These are phyloP conservation scores for Mugil cephalus DNA, from an alignment of 2,113 vertebrate genomes.

Conservation along the genomic window DNA sequence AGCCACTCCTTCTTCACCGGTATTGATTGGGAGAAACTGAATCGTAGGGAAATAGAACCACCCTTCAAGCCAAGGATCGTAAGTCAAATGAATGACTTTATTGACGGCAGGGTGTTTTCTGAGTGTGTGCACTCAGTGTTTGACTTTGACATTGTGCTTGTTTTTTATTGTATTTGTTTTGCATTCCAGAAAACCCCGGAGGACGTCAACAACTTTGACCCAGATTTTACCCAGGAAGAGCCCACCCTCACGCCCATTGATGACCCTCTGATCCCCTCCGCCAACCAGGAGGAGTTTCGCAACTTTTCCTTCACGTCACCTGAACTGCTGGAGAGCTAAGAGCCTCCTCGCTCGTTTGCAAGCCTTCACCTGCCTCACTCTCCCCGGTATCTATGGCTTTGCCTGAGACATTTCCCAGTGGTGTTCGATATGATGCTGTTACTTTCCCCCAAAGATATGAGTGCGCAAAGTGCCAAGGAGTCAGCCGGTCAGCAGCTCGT, in stretches of 20 bases:
- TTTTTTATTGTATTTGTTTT: not conserved
- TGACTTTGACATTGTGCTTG: not conserved
- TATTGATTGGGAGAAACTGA: conserved; percentile 93
- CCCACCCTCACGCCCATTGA: conserved; percentile 95
- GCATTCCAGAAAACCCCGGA: conserved; percentile 90
- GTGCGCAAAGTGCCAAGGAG: conserved; percentile 4
- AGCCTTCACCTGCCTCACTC: not conserved
- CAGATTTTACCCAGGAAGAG: conserved; percentile 97
- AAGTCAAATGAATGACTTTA: conserved; percentile 58
- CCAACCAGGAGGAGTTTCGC: conserved; percentile 96
- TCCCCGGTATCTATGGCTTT: conserved; percentile 18
- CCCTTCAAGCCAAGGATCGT: conserved; percentile 97
- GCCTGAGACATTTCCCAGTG: conserved; percentile 31
- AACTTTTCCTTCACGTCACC: conserved; percentile 95
- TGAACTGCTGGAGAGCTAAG: conserved; percentile 79
- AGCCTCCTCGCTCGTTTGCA: not conserved
- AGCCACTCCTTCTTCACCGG: conserved; percentile 90
- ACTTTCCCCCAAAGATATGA: conserved; percentile 56
- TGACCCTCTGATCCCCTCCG: conserved; percentile 89
- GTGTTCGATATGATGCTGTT: conserved; percentile 24
- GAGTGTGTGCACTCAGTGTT: not conserved
- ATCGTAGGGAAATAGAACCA: conserved; percentile 91
- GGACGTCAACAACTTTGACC: conserved; percentile 99
- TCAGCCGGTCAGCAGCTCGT: conserved; percentile 14
- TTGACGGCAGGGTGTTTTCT: not conserved